phyloP scores from a whole-genome alignment of 2,888 invertebrate species.

The Acleris holmiana region DNA sequence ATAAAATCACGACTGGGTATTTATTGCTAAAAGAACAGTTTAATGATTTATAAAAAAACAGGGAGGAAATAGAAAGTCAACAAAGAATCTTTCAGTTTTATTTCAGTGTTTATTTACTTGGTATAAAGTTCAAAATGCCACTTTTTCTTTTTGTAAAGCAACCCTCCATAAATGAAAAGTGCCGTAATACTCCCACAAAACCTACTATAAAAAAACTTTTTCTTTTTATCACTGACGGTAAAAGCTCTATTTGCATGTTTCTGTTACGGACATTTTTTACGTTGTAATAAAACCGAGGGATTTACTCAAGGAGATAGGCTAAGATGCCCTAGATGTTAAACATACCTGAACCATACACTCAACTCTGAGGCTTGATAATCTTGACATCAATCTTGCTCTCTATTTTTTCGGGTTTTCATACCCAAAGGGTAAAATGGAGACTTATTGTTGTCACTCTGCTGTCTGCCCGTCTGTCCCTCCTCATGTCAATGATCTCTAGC shows the following conservation, averaged over 20 bases:
- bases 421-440: no score
- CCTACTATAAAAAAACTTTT: slow-evolving; percentile 36
- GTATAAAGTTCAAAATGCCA: slow-evolving; percentile 31
- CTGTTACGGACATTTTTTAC: slow-evolving; percentile 32
- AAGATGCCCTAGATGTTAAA: slow-evolving; percentile 27
- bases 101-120: slow-evolving; percentile 24
- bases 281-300: slow-evolving; percentile 26
- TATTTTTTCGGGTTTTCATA: no score
- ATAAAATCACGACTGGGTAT: no score
- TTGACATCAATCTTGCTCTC: no score
- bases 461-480: no score
- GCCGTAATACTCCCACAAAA: slow-evolving; percentile 31
- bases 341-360: slow-evolving; percentile 17
- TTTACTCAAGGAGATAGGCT: slow-evolving; percentile 23
- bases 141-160: slow-evolving; percentile 33
- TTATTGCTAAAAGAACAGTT: no score
- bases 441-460: no score
- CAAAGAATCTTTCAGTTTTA: slow-evolving; percentile 23
- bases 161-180: slow-evolving; percentile 34
- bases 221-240: slow-evolving; percentile 35
- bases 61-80: slow-evolving; percentile 4
- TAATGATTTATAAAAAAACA: not conserved
- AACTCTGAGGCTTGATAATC: not conserved
- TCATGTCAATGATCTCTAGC: no score
- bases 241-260: slow-evolving; percentile 37